These are phyloP conservation scores for Buphagus erythrorhynchus DNA, from an alignment of 2,797 vertebrate genomes.

Conservation along the genomic window DNA sequence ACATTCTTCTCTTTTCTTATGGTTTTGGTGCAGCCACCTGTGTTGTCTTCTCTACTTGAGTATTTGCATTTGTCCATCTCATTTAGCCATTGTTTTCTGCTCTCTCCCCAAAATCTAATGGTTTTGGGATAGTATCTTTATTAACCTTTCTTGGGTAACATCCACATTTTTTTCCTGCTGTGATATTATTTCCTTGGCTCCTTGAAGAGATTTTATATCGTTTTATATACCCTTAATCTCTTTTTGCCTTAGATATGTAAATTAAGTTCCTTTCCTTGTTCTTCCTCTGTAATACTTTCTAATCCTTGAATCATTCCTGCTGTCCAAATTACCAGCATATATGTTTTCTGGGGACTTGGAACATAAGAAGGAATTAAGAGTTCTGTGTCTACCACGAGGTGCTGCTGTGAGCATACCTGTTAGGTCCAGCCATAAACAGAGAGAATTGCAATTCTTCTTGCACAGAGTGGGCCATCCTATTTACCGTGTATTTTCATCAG, in stretches of 20 bases:
- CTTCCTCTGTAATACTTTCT: not conserved
- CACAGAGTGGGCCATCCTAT: not conserved
- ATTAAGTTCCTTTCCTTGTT: constrained; percentile 5
- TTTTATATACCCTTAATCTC: constrained; percentile 44
- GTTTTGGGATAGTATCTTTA: not conserved
- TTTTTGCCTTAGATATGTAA: constrained; percentile 19
- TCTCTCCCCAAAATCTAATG: not conserved
- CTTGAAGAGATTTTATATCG: not conserved
- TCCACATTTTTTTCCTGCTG: not conserved
- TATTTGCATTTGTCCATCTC: not conserved
- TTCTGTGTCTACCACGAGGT: not conserved
- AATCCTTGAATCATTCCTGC: constrained; percentile 4
- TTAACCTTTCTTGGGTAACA: not conserved
- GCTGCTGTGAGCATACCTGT: not conserved
- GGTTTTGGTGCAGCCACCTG: not conserved
- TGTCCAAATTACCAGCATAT: not conserved
- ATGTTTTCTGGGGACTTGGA: not conserved
- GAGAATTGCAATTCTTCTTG: not conserved
- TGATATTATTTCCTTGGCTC: constrained; percentile 8
- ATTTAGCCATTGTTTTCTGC: not conserved
- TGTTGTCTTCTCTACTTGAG: not conserved
- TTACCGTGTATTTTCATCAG: not conserved
- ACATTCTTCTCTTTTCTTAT: not conserved
- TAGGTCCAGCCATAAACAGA: not conserved
- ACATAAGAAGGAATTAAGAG: not conserved